phyloP scores from a whole-genome alignment of 1,140 invertebrate genomes.

The Cepaea nemoralis region DNA sequence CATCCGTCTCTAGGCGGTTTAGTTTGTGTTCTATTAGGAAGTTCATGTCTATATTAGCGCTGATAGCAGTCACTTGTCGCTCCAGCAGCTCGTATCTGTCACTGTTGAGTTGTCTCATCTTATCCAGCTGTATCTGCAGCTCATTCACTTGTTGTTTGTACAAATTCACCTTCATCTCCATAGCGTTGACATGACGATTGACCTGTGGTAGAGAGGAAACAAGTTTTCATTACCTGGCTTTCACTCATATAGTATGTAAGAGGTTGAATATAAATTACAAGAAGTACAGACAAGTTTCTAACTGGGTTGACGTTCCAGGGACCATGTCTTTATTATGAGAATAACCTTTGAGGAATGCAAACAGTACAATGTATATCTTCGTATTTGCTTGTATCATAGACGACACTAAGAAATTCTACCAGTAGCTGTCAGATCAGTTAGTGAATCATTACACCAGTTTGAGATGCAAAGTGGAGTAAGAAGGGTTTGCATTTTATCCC shows the following conservation, averaged over 20 bases:
- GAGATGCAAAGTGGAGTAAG: too few species aligned
- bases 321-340: too few species aligned
- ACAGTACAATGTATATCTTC: too few species aligned
- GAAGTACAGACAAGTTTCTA: too few species aligned
- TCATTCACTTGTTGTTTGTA: constrained; percentile 48
- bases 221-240: background rate
- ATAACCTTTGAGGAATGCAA: too few species aligned
- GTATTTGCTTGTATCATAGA: too few species aligned
- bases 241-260: background rate
- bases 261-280: background rate
- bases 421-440: too few species aligned
- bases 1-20: constrained; percentile 30
- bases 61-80: background rate
- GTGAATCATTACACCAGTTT: too few species aligned
- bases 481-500: too few species aligned
- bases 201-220: constrained; percentile 7
- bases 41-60: background rate
- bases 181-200: constrained; percentile 40
- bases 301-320: too few species aligned
- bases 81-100: constrained; percentile 20
- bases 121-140: constrained; percentile 43
- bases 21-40: constrained; percentile 40
- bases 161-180: constrained; percentile 48
- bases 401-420: too few species aligned
- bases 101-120: constrained; percentile 35